A percentile compares a stretch with the other conserved stretches of the same genome.
Evolutionary conservation across 1,140 invertebrate species (phyloP).

Genomic region (Brachionus plicatilis): DNA sequence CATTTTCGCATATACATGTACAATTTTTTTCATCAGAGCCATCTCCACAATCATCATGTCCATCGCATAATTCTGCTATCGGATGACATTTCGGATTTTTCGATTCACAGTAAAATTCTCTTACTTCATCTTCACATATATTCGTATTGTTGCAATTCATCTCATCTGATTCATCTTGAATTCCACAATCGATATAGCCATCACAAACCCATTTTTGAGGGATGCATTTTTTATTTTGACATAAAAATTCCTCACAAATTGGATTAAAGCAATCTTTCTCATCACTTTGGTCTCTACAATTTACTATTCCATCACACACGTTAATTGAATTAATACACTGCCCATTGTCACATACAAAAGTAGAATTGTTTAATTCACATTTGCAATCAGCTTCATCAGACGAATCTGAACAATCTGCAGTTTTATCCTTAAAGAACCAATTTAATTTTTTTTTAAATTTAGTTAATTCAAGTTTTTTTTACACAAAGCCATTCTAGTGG

Average conservation of each 20-base stretch:
- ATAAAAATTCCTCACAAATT: slow-evolving; percentile 31
- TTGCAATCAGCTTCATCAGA: slow-evolving; percentile 61
- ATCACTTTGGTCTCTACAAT: slow-evolving; percentile 41
- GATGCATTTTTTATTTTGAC: slow-evolving; percentile 28
- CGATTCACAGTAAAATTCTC: neutral
- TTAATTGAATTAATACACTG: slow-evolving; percentile 38
- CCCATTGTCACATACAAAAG: slow-evolving; percentile 41
- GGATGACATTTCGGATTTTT: slow-evolving; percentile 4
- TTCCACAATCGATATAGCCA: slow-evolving; percentile 14
- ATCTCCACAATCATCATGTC: slow-evolving; percentile 42
- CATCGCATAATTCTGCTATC: slow-evolving; percentile 38
- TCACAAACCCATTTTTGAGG: slow-evolving; percentile 13
- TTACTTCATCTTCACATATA: neutral
- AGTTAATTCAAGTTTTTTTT: neutral
- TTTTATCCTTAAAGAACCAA: slow-evolving; percentile 57
- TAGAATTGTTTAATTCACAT: slow-evolving; percentile 40
- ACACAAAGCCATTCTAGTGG: slow-evolving; percentile 60
- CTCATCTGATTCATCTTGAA: slow-evolving; percentile 33
- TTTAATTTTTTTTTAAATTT: neutral
- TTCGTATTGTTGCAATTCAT: slow-evolving; percentile 9
- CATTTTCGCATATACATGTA: slow-evolving; percentile 4
- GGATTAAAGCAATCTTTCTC: slow-evolving; percentile 16
- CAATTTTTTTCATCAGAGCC: slow-evolving; percentile 41
- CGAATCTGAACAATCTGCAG: slow-evolving; percentile 65
- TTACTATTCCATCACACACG: slow-evolving; percentile 31